Base-by-base conservation (phyloP, 30 jellyfish, hydroid and myxozoan genomes). In the Clytia hemisphaerica region DNA sequence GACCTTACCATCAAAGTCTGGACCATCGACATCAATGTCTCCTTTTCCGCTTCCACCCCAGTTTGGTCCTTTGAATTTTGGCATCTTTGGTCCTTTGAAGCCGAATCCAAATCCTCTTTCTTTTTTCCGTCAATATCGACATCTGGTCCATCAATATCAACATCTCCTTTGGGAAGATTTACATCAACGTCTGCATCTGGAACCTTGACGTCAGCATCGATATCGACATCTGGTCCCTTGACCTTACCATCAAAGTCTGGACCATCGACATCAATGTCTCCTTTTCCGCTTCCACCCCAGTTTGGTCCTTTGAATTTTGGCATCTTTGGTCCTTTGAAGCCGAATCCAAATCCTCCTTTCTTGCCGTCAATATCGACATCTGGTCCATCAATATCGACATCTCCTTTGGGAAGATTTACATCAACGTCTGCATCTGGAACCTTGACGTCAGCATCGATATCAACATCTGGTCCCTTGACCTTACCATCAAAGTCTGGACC, bases 1-100 rank as follows among this genome's bases (percentile, higher is more conserved):
- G 9, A 65, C 4, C 1, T 65, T 65, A 3, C 32, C 37, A 25
- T 65, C 63, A 24, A 42, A 35, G 44, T 33, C 67, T 25, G 70
- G 70, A n/a, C 7, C 53, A 57, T 57, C 44, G 9, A 46, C 60
- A 46, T 46, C 9, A 9, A 60, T 27, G 34, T 37, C 73, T 12
- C 71, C 78, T 2, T 65, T 65, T 21, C 78, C 78, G 34, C 78
- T 65, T 40, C 78, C 78, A 4, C 78, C 78, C 18, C 37, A 57
- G 16, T 57, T 57, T 5, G 70, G 70, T 4, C 36, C 36, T n/a
- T 57, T 37, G 44, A 57, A 37, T 37, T 44, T 37, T 25, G 78
- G 78, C 65, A 36, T n/a, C 37, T 65, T 65, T 29, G 44, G 25
- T 19, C 78, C 68, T n/a, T n/a, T n/a, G 2, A 65, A 65, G 10